A percentile compares a stretch with the other conserved stretches of the same genome.
Evolutionary conservation across 2,113 vertebrate species (phyloP).

Genomic region (Trochalopteron elliotii): DNA sequence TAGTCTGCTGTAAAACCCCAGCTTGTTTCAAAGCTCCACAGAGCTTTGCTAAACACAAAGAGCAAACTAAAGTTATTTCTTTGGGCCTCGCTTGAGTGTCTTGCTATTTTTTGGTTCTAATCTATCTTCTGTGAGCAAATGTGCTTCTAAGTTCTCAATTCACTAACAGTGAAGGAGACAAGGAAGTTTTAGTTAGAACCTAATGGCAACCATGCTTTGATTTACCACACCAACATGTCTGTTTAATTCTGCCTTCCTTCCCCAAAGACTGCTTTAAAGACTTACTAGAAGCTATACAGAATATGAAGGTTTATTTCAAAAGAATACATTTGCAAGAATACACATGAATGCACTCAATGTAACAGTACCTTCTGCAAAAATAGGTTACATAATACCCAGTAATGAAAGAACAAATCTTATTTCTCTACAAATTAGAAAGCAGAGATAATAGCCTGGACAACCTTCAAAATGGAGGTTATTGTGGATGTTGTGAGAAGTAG

Average conservation of each 20-base stretch:
- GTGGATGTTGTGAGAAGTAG: slow-evolving; percentile 55
- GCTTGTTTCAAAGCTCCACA: neutral
- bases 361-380: slow-evolving; percentile 86
- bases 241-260: neutral
- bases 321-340: slow-evolving; percentile 81
- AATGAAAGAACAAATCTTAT: slow-evolving; percentile 76
- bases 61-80: neutral
- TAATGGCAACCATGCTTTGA: neutral
- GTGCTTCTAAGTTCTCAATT: neutral
- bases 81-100: neutral
- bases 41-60: neutral
- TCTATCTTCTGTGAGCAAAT: neutral
- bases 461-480: slow-evolving; percentile 72
- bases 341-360: slow-evolving; percentile 81
- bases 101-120: neutral
- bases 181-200: neutral
- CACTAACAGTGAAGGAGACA: neutral
- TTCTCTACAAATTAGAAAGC: slow-evolving; percentile 77
- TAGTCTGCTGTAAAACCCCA: neutral
- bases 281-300: slow-evolving; percentile 76
- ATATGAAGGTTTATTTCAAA: slow-evolving; percentile 87
- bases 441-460: slow-evolving; percentile 66
- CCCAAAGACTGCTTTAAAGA: slow-evolving; percentile 42
- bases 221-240: neutral
- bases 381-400: slow-evolving; percentile 84